Percentiles rank a stretch among this genome's conserved stretches.
phyloP scores from a whole-genome alignment of 2,888 invertebrate species.

The Aleiodes testaceus region DNA sequence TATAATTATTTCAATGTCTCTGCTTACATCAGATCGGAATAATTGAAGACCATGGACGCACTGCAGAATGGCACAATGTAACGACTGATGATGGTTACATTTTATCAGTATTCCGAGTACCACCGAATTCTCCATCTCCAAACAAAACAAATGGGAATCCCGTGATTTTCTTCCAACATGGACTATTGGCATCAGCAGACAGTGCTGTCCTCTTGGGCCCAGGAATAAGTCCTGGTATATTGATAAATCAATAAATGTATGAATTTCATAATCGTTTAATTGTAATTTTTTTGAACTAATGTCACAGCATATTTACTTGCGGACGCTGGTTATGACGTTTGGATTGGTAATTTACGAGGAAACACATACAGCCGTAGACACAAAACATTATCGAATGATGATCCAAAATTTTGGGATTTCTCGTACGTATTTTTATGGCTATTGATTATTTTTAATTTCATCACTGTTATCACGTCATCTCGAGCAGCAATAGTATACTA shows the following conservation, averaged over 20 bases:
- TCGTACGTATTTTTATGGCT: constrained; percentile 57
- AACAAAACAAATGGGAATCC: constrained; percentile 50
- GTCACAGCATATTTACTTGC: constrained; percentile 68
- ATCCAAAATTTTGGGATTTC: constrained; percentile 54
- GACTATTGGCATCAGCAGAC: constrained; percentile 61
- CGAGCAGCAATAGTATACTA: too few relatives aligned
- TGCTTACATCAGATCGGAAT: constrained; percentile 53
- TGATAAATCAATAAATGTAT: background rate
- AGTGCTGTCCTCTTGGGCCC: constrained; percentile 61
- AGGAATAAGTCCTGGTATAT: constrained; percentile 61
- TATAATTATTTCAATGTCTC: background rate
- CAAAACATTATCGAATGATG: background rate
- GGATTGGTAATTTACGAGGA: constrained; percentile 74
- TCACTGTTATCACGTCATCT: too few relatives aligned
- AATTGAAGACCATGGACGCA: constrained; percentile 56
- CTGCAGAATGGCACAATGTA: constrained; percentile 59
- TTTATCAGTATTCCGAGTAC: constrained; percentile 59
- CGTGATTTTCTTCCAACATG: constrained; percentile 60
- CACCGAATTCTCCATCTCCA: constrained; percentile 53
- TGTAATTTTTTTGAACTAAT: background rate
- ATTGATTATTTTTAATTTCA: too few relatives aligned
- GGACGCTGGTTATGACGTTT: constrained; percentile 76
- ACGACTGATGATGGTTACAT: constrained; percentile 62
- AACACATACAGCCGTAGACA: constrained; percentile 67
- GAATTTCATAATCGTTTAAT: background rate